These are phyloP conservation scores for Azemiops feae DNA, from an alignment of 2,113 vertebrate genomes.

Conservation along the genomic window DNA sequence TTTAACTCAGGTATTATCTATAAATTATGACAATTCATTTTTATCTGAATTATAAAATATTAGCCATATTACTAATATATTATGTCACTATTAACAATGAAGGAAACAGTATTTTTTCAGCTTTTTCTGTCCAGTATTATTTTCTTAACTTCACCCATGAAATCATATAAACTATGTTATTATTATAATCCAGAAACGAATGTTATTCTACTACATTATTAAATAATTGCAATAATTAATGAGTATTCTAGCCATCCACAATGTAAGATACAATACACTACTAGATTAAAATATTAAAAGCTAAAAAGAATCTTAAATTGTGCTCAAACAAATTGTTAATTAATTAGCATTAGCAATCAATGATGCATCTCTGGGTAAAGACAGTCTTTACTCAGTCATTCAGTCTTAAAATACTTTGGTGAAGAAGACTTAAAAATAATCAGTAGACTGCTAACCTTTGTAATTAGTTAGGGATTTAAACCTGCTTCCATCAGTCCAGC, in stretches of 20 bases:
- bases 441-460: background rate
- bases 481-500: background rate
- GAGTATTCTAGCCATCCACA: background rate
- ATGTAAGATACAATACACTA: background rate
- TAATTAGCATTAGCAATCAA: background rate
- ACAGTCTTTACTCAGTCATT: background rate
- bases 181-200: background rate
- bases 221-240: background rate
- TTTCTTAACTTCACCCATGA: background rate
- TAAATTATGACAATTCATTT: rapidly evolving
- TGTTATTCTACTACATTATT: background rate
- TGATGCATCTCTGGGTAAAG: background rate
- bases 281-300: background rate
- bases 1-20: rapidly evolving
- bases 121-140: background rate
- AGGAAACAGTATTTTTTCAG: background rate
- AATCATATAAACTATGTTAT: background rate
- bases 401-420: background rate
- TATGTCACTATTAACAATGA: background rate
- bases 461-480: background rate
- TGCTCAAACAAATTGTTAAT: background rate
- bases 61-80: background rate
- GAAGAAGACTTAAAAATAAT: background rate
- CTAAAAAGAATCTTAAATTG: background rate
- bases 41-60: rapidly evolving